These are phyloP conservation scores for Chrysina gloriosa DNA, from an alignment of 2,888 invertebrate species.

Conservation along the genomic window DNA sequence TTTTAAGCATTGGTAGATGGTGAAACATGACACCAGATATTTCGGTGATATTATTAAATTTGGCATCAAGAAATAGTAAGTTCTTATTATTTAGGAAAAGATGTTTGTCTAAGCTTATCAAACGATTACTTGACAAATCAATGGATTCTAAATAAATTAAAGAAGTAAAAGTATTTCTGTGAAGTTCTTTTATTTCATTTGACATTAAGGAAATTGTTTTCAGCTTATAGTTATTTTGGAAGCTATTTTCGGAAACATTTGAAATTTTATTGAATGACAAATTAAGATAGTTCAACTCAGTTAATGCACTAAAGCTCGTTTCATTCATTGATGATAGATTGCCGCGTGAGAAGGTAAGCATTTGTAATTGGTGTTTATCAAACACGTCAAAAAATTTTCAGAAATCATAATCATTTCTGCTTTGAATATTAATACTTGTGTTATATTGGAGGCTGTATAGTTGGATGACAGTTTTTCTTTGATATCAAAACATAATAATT, in stretches of 20 bases:
- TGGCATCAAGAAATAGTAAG: constrained; percentile 4
- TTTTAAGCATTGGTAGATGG: background rate
- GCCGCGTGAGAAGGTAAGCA: background rate
- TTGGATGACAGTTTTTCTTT: background rate
- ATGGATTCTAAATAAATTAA: constrained; percentile 12
- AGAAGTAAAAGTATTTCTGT: background rate
- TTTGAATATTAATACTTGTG: background rate
- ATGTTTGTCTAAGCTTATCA: background rate
- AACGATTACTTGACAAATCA: constrained; percentile 5
- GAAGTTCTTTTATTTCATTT: constrained; percentile 1
- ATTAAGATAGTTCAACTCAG: constrained; percentile 12
- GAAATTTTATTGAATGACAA: constrained; percentile 30
- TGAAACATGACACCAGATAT: constrained; percentile 19
- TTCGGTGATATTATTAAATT: constrained; percentile 15
- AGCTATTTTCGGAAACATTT: background rate
- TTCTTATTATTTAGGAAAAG: constrained; percentile 14
- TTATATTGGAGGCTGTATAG: constrained; percentile 5
- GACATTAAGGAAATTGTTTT: constrained; percentile 5
- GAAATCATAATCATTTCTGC: constrained; percentile 5
- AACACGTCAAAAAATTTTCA: constrained; percentile 18
- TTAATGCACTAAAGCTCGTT: background rate
- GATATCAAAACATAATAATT: constrained; percentile 17
- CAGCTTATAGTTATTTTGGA: background rate
- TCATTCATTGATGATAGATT: constrained; percentile 1
- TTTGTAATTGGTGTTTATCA: background rate